phyloP scores from a whole-genome alignment of 2,797 vertebrate species.

The Ibycter americanus region DNA sequence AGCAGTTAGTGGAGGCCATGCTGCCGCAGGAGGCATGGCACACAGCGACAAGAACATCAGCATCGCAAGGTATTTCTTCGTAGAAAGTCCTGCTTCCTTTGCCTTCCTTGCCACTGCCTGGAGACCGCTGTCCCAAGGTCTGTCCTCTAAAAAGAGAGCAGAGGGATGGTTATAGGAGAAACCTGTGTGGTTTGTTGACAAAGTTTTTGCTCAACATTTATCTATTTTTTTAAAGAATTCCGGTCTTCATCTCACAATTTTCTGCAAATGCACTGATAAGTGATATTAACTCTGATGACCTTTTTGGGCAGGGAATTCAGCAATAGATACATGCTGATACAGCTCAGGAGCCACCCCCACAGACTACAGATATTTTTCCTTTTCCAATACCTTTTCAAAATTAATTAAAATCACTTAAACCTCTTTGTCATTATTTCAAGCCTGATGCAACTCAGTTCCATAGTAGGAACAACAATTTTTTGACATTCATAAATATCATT shows the following conservation, averaged over 20 bases:
- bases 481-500: slow-evolving; percentile 41
- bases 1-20: background rate
- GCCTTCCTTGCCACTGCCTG: rapidly evolving
- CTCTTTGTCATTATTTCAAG: background rate
- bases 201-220: background rate
- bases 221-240: background rate
- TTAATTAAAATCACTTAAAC: slow-evolving; percentile 5
- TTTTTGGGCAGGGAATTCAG: background rate
- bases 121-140: background rate
- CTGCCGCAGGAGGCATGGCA: background rate
- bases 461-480: slow-evolving; percentile 8
- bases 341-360: background rate
- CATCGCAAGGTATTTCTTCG: background rate
- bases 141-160: background rate
- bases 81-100: background rate
- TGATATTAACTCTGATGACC: background rate
- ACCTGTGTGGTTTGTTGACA: background rate
- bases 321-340: background rate
- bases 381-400: slow-evolving; percentile 37
- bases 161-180: background rate
- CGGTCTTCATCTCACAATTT: background rate
- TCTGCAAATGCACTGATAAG: background rate
- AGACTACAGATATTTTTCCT: background rate
- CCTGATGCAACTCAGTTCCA: slow-evolving; percentile 5
- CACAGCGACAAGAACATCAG: background rate